Percentiles rank a stretch among this genome's conserved stretches.
phyloP scores from a whole-genome alignment of 2,113 vertebrate genomes.

The Sceloporus undulatus region DNA sequence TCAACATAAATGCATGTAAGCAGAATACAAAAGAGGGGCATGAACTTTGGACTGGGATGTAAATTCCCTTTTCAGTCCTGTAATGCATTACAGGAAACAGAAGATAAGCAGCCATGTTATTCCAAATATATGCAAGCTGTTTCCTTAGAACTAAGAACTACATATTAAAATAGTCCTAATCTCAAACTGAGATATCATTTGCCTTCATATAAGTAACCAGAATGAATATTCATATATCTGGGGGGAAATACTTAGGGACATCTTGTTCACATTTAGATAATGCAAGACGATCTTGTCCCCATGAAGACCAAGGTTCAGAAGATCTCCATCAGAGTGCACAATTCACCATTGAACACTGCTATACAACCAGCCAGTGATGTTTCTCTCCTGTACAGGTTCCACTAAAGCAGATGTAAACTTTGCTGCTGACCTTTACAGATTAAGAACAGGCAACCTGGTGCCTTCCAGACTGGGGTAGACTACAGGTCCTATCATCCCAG shows the following conservation, averaged over 20 bases:
- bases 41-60: neutral
- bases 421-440: neutral
- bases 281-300: neutral
- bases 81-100: conserved; percentile 35
- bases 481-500: neutral
- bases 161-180: conserved; percentile 31
- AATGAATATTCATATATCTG: conserved; percentile 51
- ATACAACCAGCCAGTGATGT: neutral
- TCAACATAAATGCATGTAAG: neutral
- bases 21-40: neutral
- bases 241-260: conserved; percentile 59
- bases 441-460: neutral
- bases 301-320: neutral
- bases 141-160: neutral
- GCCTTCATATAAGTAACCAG: conserved; percentile 24
- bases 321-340: neutral
- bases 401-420: neutral
- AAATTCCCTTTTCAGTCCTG: conserved; percentile 1
- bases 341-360: neutral
- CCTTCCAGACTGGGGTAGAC: neutral
- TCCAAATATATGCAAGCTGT: neutral
- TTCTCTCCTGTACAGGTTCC: neutral
- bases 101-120: conserved; percentile 27
- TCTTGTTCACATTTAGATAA: conserved; percentile 30
- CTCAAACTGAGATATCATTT: conserved; percentile 44